Base-by-base conservation (phyloP, 2,888 invertebrate species). In the Clostera curtula region DNA sequence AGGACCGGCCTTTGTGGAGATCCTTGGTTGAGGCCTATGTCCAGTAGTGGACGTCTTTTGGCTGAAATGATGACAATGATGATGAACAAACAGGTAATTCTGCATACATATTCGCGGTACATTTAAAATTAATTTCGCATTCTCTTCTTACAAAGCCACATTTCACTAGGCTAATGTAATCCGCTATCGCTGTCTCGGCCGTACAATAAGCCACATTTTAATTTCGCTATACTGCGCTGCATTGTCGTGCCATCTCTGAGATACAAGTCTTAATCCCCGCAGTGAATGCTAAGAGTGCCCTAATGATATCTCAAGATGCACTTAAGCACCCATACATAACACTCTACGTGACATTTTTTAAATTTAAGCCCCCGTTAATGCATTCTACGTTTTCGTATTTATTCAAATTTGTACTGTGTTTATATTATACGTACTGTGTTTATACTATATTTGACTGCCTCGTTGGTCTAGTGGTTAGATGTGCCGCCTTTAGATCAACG, bases 331-430 rank as follows among this genome's bases (percentile, higher is more conserved):
- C 82, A 79, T 82, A 80, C 67, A 80, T 82, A 74, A 79, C 77
- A 68, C 68, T 83, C 65, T 74, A 79, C 68, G 80, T 64, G 83
- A 83, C 82, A 62, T 82, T 83, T 83, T 83, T 77, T 73, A 75
- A 82, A 83, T 82, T 79, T 83, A 83, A 80, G 66, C 60, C 77
- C 71, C 72, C 77, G 56, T 62, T 80, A 80, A 80, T 79, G 83
- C 69, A 65, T 77, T 73, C 65, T 66, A 59, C 66, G 64, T 72
- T 74, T 79, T 73, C 74, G 74, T 80, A 71, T 73, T 76, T 80
- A 80, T 83, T 77, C 64, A 77, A 80, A 83, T 79, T 76, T 75
- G 72, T 77, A 72, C 71, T 64, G 62, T 70, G 56, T 59, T 40
- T 48, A 76, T 74, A 73, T 70, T 71, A 62, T 61, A 42, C 15